Conservation (phyloP, 1,140 invertebrate species). For the Musca vetustissima region DNA sequence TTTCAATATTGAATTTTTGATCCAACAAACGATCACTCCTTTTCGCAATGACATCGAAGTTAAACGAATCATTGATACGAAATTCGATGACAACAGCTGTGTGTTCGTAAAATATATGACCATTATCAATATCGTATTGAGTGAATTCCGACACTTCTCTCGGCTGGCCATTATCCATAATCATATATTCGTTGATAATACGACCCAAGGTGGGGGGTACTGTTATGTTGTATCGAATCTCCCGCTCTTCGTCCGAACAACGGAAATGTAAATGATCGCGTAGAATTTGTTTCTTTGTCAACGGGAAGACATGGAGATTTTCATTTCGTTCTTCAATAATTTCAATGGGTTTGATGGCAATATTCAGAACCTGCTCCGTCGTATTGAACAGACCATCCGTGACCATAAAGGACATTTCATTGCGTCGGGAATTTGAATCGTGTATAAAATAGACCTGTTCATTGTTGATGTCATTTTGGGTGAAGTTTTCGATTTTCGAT, state of each 20-base stretch:
- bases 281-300: slow-evolving; percentile 75
- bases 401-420: slow-evolving; percentile 77
- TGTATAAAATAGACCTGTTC: slow-evolving; percentile 79
- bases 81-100: slow-evolving; percentile 78
- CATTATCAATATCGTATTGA: slow-evolving; percentile 82
- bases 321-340: slow-evolving; percentile 69
- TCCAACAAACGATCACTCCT: slow-evolving; percentile 67
- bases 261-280: slow-evolving; percentile 68
- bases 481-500: slow-evolving; percentile 72
- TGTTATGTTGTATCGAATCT: slow-evolving; percentile 71
- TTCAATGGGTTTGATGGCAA: slow-evolving; percentile 73
- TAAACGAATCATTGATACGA: slow-evolving; percentile 82
- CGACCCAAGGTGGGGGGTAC: slow-evolving; percentile 72
- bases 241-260: slow-evolving; percentile 73
- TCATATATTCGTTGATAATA: slow-evolving; percentile 72
- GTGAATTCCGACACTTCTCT: slow-evolving; percentile 69
- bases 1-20: slow-evolving; percentile 82
- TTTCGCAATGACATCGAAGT: slow-evolving; percentile 77
- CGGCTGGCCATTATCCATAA: slow-evolving; percentile 47
- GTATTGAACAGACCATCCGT: slow-evolving; percentile 80
- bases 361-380: slow-evolving; percentile 66
- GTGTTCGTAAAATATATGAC: slow-evolving; percentile 86
- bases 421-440: slow-evolving; percentile 43
- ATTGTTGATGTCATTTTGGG: slow-evolving; percentile 77
- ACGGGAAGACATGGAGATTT: slow-evolving; percentile 80